Evolutionary conservation across 1,140 invertebrate species (phyloP), one percentile per base, ranked within the genome.

Genomic region (Hycleus phaleratus): DNA sequence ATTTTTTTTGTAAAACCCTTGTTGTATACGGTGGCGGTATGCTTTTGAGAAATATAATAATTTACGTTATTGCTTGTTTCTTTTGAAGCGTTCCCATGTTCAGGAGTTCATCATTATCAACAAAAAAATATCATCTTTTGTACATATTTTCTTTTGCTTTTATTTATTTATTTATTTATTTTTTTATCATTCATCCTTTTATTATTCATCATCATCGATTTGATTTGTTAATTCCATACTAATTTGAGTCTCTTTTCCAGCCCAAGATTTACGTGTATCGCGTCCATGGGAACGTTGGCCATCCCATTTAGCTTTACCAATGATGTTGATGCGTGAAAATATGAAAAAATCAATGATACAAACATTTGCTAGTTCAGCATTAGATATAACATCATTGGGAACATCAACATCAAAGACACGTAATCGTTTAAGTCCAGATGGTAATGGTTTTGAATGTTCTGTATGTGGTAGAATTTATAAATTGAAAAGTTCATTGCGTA

Each of bases 391-490:
- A n/a, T 42, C 11, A 42, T 10, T 11, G 0, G 45, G 44, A 38
- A 56, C 46, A 7, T 11, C 47, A 3, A 47, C 44, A 10, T 38
- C 45, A 38, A 59, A 59, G 26, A 39, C 48, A 43, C 24, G 44
- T 11, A 60, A 55, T 46, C 40, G 46, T 26, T 38, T 32, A 48
- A 47, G 42, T 46, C 43, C 43, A 38, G 61, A 60, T 25, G 50
- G 56, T 38, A 58, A 9, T 42, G 82, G 84, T 58, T 86, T 89
- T 73, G 84, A 85, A 66, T 90, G 85, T 73, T 79, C 85, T 10
- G 85, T 87, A 62, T 91, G 88, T 73, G 88, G 87, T 46, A 80
- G 88, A 44, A 82, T 87, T 46, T 91, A 91, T 75, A 91, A 91
- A 71, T 78, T 91, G 46, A 90, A 90, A 74, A 90, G 87, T 58